phyloP scores from a whole-genome alignment of 2,113 vertebrate species.

The Numenius arquata region DNA sequence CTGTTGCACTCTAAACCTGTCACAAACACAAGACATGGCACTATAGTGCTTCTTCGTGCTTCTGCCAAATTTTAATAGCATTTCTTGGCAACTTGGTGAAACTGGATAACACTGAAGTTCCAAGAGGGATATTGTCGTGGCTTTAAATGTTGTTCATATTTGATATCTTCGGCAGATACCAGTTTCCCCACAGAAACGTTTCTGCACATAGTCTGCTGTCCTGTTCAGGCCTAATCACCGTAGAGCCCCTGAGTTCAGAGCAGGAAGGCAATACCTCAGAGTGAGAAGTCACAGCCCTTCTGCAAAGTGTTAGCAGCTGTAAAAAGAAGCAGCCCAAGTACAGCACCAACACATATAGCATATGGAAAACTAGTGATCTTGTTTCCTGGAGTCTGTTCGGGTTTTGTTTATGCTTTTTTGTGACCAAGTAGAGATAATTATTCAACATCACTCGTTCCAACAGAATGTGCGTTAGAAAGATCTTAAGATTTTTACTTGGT shows the following conservation, averaged over 20 bases:
- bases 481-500: neutral
- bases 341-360: neutral
- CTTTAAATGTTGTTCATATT: conserved; percentile 31
- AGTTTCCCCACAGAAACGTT: conserved; percentile 3
- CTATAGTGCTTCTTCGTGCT: neutral
- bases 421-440: neutral
- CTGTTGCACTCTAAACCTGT: neutral
- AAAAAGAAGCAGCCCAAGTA: neutral
- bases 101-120: conserved; percentile 26
- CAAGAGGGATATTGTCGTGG: neutral
- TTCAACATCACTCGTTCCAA: neutral
- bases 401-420: neutral
- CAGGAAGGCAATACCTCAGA: neutral
- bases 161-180: conserved; percentile 32
- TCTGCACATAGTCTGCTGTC: neutral
- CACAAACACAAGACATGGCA: neutral
- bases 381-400: conserved; percentile 20
- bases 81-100: conserved; percentile 54
- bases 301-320: conserved; percentile 15
- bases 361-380: neutral
- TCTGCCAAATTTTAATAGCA: conserved; percentile 55
- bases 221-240: neutral
- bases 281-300: conserved; percentile 8
- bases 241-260: neutral
- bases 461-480: neutral